phyloP scores from a whole-genome alignment of 2,113 vertebrate genomes.

The Paramormyrops kingsleyae region DNA sequence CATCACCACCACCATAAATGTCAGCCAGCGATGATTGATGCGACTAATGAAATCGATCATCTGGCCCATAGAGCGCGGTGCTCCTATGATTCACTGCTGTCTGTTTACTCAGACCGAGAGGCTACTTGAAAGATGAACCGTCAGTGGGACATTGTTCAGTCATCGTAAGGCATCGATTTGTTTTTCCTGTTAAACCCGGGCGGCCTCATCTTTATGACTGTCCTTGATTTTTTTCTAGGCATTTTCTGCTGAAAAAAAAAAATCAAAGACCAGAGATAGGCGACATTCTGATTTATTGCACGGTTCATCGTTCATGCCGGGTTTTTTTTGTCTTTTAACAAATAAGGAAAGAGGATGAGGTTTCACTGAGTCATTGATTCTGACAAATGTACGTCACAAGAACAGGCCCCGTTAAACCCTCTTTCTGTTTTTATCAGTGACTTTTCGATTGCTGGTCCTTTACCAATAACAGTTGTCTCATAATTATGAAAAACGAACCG shows the following conservation, averaged over 20 bases:
- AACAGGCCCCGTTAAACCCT: not conserved
- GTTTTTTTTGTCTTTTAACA: not conserved
- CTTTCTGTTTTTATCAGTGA: not conserved
- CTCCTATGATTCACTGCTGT: slow-evolving; percentile 59
- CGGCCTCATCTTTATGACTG: slow-evolving; percentile 40
- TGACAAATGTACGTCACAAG: not conserved
- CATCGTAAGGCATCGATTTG: slow-evolving; percentile 29
- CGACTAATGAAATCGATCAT: slow-evolving; percentile 91
- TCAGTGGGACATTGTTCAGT: slow-evolving; percentile 25
- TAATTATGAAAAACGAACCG: not conserved
- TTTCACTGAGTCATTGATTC: not conserved
- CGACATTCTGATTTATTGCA: slow-evolving; percentile 8
- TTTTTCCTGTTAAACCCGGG: not conserved
- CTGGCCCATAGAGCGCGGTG: slow-evolving; percentile 53
- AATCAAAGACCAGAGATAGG: slow-evolving; percentile 43
- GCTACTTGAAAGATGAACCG: slow-evolving; percentile 49
- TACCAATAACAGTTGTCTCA: not conserved
- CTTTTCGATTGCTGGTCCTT: not conserved
- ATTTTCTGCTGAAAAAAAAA: slow-evolving; percentile 16
- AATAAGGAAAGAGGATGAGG: slow-evolving; percentile 12
- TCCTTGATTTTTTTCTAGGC: slow-evolving; percentile 44
- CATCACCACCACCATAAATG: slow-evolving; percentile 87
- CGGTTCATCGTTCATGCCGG: not conserved
- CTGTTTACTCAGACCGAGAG: slow-evolving; percentile 51
- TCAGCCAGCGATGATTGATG: slow-evolving; percentile 86